Base-by-base conservation (phyloP, 2,888 invertebrate genomes). In the Nyleta sp. region DNA sequence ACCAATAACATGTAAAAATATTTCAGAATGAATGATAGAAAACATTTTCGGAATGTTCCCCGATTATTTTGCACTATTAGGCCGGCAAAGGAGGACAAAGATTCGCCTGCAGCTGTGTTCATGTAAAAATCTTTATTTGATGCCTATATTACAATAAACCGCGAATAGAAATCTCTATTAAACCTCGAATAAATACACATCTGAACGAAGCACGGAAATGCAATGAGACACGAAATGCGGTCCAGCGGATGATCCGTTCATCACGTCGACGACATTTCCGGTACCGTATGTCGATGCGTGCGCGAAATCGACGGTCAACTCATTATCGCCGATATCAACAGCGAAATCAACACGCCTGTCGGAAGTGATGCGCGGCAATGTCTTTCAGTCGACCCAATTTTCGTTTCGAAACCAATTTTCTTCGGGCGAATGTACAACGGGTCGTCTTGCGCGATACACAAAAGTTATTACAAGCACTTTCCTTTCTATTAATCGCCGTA, bases 71-170 rank as follows among this genome's bases (percentile, higher is more conserved):
- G n/a, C n/a, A n/a, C n/a, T n/a, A n/a, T n/a, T n/a, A n/a, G n/a
- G n/a, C n/a, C n/a, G n/a, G n/a, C n/a, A n/a, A n/a, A n/a, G n/a
- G n/a, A n/a, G n/a, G n/a, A n/a, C n/a, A n/a, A n/a, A n/a, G n/a
- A n/a, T n/a, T n/a, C 6, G n/a, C 42, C 4, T 8, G 17, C 7
- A 15, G 2, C n/a, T n/a, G 8, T 17, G 8, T 65, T 65, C 20
- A 53, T 52, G 70, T 53, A 64, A 72, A 72, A 72, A 64, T 40
- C n/a, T 72, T 72, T 72, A 72, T 72, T 72, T 59, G n/a, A 72
- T 72, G 72, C 55, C 64, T 72, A 72, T 72, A 64, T 64, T 64
- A 72, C 72, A 72, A 55, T 53, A 50, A 59, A 71, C 62, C 64
- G 72, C 55, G 48, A 72, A 72, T 60, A 62, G 46, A 64, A 64